These are phyloP conservation scores for Chiroxiphia lanceolata DNA, from an alignment of 2,797 vertebrate species.

Conservation along the genomic window DNA sequence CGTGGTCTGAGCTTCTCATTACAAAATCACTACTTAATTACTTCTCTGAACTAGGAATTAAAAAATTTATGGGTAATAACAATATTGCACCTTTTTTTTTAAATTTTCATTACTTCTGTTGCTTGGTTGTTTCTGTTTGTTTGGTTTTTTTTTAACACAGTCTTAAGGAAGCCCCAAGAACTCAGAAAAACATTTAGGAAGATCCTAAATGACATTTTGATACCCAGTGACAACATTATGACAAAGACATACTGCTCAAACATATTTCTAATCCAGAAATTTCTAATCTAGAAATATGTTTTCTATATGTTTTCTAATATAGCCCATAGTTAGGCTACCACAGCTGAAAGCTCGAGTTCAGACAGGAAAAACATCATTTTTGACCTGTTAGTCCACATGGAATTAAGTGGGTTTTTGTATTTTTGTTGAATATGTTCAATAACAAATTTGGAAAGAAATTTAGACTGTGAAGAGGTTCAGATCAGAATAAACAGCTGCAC, in stretches of 20 bases:
- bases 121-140: not conserved
- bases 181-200: not conserved
- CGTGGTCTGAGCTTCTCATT: rapidly evolving
- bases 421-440: not conserved
- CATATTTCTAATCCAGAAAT: rapidly evolving
- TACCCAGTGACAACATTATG: not conserved
- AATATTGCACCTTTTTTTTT: not conserved
- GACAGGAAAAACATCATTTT: not conserved
- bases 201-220: not conserved
- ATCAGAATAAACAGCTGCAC: not conserved
- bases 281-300: no score
- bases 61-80: not conserved
- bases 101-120: not conserved
- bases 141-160: not conserved
- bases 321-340: not conserved
- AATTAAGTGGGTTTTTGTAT: not conserved
- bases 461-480: not conserved
- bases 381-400: not conserved
- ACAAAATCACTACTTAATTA: not conserved
- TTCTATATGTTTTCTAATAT: no score
- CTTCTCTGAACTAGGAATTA: not conserved
- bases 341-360: not conserved
- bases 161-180: not conserved
- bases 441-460: not conserved
- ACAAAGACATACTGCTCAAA: not conserved